Base-by-base conservation (phyloP, 2,797 vertebrate genomes). In the Eupleurogrammus muticus region DNA sequence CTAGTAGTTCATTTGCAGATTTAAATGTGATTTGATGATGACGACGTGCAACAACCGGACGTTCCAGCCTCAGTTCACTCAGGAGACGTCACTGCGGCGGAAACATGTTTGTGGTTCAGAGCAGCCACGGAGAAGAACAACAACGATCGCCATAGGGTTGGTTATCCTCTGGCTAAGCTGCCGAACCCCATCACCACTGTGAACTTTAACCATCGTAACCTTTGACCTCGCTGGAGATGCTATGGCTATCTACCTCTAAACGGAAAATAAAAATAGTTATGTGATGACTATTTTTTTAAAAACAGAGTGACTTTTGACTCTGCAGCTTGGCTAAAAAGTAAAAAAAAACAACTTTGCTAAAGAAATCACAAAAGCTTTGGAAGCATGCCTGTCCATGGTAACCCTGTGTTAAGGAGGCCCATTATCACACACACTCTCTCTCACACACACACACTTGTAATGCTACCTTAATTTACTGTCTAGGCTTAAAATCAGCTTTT, bases 401-500 rank as follows among this genome's bases (percentile, higher is more conserved):
- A 92, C 92, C 89, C 90, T 88, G 86, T 90, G 87, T 89, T 80
- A 86, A 91, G 77, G 89, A 90, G 88, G 86, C 89, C 90, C 83
- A 83, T 90, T 89, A 82, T 83, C 75, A 68, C 90, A 66, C 75
- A 63, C 77, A 59, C 34, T 58, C 70, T 36, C 56, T 49, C 70
- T 40, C 67, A 60, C 51, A 21, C 81, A 6, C 73, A 19, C 88
- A 81, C 83, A 87, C 83, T 86, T 87, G 82, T 87, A 90, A 93
- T 93, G 92, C 92, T 93, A 93, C 92, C 91, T 93, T 92, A 92
- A 92, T 86, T 92, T 90, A 92, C 87, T 84, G 85, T 90, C 89
- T 92, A 91, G 80, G 87, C 89, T 91, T 93, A 93, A 91, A 93
- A 90, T 92, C 87, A 78, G 90, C 86, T 91, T 90, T 90, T 89